Evolutionary conservation across 2,113 vertebrate genomes (phyloP), one percentile per base, ranked within the genome.

Genomic region (Loxodonta africana): DNA sequence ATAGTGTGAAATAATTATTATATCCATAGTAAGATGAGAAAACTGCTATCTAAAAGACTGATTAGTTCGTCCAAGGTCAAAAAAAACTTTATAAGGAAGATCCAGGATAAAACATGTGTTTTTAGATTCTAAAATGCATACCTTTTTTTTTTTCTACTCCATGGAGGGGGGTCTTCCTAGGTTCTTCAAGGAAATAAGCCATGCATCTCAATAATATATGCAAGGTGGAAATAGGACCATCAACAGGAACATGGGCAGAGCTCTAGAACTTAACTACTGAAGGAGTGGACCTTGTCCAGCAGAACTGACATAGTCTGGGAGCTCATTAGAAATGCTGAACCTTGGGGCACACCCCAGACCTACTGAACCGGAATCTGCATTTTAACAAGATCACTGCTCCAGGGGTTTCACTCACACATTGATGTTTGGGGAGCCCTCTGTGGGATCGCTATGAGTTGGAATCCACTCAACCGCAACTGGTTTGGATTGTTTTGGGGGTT

Each of bases 181-280:
- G n/a, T 57, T 78, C 83, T 23, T 41, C 30, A 7, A 60, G 33
- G 17, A 41, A 18, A 8, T 11, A 7, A 82, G 17, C 12, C 30
- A 5, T 1, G 4, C 25, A 2, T 76, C 3, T 57, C 18, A 71
- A 62, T 23, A 48, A 23, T 1, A 8, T 12, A 10, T 46, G 17
- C 2, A 28, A 74, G 15, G 20, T 0, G 9, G 67, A n/a, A 57
- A 53, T 14, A 30, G 57, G 41, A 41, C 18, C 12, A 4, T 9
- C 10, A 21, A 7, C 6, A 26, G 44, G 69, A 67, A 8, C 8
- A 18, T 0, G 2, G 26, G 14, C 0, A 0, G 7, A 4, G 1
- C 8, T n/a, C 44, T 48, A 23, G 89, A 57, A 28, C 8, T 12
- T 65, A 26, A 1, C 65, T 10, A 15, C 57, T 90, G 57, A 33